Evolutionary conservation across 2,113 vertebrate species (phyloP), one percentile per base, ranked within the genome.

Genomic region (Nycticorax nycticorax): DNA sequence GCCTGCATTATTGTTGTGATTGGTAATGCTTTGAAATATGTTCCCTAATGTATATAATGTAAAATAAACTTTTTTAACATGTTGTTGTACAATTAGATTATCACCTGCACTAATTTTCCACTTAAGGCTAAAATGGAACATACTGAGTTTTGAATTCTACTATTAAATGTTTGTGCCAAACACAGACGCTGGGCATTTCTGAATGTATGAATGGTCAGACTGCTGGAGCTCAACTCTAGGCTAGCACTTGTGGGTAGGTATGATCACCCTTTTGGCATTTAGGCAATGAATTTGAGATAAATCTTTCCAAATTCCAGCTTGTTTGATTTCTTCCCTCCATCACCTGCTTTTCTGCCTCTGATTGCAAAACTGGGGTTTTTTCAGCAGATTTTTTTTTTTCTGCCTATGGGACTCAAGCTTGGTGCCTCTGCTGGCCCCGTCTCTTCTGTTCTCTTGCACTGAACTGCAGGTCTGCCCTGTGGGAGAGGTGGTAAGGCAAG

Each of bases 31-130:
- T 98, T 98, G 97, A 97, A 97, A 98, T 97, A 97, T 97, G 97
- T 98, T 98, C 86, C 93, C 97, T 94, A 96, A 92, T 98, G 98
- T 98, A 98, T 91, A 98, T 98, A 98, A 85, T 98, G 98, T 98
- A 98, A 98, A 98, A 98, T 98, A 98, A 98, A 98, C 87, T 96
- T 98, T 98, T 98, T 98, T 98, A 98, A 98, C 97, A 98, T 96
- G 82, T 95, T 97, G 97, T 98, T 98, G 97, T 98, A 97, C 80
- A 97, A 95, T 92, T 98, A 97, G 94, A 93, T 97, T 95, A 89
- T 96, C 92, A 93, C 77, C 76, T 90, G 93, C 71, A 82, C 96
- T 97, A 72, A 86, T 97, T 94, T 97, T 97, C 78, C 95, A 92
- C 85, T 0, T 74, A 57, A 78, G 67, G 81, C 90, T 89, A 59